Evolutionary conservation across 2,113 vertebrate genomes (phyloP).

Genomic region (Paraplagusia blochii): DNA sequence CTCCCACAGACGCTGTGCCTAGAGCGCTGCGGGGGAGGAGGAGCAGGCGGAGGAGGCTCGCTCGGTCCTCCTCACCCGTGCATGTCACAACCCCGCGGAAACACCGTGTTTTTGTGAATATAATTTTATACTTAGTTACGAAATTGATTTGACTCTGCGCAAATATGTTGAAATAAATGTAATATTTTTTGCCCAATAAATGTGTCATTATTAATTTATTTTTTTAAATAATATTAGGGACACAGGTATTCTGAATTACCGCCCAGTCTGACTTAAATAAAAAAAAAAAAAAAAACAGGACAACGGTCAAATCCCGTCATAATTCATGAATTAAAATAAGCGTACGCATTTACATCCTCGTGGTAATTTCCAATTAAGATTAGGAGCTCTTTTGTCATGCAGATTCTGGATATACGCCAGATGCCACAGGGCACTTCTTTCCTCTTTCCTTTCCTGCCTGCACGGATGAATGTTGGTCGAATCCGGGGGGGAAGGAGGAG

Average conservation of each 20-base stretch:
- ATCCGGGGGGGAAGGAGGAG: constrained; percentile 18
- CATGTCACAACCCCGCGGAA: neutral
- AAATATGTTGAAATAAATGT: no score
- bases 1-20: no score
- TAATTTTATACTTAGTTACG: no score
- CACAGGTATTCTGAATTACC: no score
- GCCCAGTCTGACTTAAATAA: no score
- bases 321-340: constrained; percentile 28
- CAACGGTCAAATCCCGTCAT: constrained; percentile 6
- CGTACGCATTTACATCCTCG: constrained; percentile 6
- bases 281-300: constrained; percentile 3
- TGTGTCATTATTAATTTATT: no score
- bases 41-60: constrained; percentile 3
- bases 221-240: no score
- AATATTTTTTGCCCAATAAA: no score
- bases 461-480: constrained; percentile 9
- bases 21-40: constrained; percentile 2
- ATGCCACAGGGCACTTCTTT: constrained; percentile 43
- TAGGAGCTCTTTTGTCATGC: constrained; percentile 39
- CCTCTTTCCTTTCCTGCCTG: constrained; percentile 2
- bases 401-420: constrained; percentile 44
- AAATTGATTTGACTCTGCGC: neutral
- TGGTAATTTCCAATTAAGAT: constrained; percentile 34
- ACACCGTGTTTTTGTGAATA: neutral
- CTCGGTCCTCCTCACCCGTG: constrained; percentile 19